A percentile compares a stretch with the other conserved stretches of the same genome.
phyloP scores from a whole-genome alignment of 2,888 invertebrate genomes.

The Oxytorus armatus region DNA sequence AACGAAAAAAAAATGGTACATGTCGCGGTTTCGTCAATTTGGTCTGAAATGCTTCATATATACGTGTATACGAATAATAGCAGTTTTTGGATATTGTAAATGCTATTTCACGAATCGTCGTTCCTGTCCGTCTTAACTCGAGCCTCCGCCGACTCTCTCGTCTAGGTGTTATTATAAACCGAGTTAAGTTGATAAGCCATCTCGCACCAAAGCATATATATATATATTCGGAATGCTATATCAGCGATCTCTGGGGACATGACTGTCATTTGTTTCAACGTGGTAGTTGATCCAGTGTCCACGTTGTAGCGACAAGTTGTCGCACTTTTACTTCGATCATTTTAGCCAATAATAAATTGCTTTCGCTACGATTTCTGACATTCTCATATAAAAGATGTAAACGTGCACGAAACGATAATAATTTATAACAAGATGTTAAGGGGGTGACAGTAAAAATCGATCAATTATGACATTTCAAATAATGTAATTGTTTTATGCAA shows the following conservation, averaged over 20 bases:
- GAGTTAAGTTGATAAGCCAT: constrained; percentile 57
- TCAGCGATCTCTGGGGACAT: too few relatives aligned
- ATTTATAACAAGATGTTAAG: too few relatives aligned
- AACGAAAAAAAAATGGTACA: background rate
- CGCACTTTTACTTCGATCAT: background rate
- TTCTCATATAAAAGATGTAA: too few relatives aligned
- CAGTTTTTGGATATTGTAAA: constrained; percentile 23
- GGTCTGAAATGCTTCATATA: background rate
- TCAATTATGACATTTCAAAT: too few relatives aligned
- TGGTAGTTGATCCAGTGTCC: background rate
- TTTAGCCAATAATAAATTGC: too few relatives aligned
- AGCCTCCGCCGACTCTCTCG: constrained; percentile 27
- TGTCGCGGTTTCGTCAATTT: background rate
- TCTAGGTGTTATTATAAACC: constrained; percentile 44
- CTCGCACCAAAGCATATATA: constrained; percentile 1
- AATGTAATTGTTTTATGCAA: too few relatives aligned
- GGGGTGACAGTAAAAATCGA: too few relatives aligned
- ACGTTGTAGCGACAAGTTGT: background rate
- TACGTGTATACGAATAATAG: constrained; percentile 1
- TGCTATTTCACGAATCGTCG: constrained; percentile 38
- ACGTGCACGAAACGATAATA: too few relatives aligned
- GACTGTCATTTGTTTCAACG: too few relatives aligned
- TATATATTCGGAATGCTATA: background rate
- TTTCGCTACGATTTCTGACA: too few relatives aligned
- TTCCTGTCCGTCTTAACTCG: constrained; percentile 52